Conservation (phyloP, 2,888 invertebrate genomes). For the Ischnus inquisitorius region DNA sequence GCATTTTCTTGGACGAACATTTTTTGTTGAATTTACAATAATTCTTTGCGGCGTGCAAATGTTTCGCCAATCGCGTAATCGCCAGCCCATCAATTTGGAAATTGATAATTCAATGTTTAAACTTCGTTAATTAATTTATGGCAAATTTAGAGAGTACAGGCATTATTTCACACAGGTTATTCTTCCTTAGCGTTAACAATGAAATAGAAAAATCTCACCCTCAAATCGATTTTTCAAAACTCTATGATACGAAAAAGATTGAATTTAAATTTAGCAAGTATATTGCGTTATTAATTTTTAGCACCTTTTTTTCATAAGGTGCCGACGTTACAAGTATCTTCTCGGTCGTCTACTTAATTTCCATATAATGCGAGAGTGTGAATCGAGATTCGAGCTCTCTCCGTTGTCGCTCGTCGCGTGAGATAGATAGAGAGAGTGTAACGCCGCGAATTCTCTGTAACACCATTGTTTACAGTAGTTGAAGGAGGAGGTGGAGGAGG, state of each 20-base stretch:
- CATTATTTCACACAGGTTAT: too few relatives aligned
- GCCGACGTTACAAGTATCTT: constrained; percentile 7
- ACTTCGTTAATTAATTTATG: too few relatives aligned
- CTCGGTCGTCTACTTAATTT: constrained; percentile 14
- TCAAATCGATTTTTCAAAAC: too few relatives aligned
- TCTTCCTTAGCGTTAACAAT: too few relatives aligned
- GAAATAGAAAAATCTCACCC: too few relatives aligned
- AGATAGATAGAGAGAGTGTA: constrained; percentile 13
- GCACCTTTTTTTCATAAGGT: not conserved
- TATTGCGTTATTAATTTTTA: not conserved
- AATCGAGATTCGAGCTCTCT: constrained; percentile 10
- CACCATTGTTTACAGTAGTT: constrained; percentile 76
- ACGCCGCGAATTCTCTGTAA: constrained; percentile 47
- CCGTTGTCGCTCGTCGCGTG: not conserved
- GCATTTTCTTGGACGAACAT: too few relatives aligned
- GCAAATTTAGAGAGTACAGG: too few relatives aligned
- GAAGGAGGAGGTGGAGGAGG: constrained; percentile 41
- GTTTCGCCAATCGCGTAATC: not conserved
- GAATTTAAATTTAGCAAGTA: not conserved
- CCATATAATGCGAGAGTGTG: constrained; percentile 59
- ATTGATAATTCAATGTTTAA: too few relatives aligned
- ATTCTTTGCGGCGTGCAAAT: too few relatives aligned
- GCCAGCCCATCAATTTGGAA: not conserved
- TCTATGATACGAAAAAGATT: not conserved
- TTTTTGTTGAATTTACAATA: too few relatives aligned